Base-by-base conservation (phyloP, 2,113 vertebrate species). In the Toxotes jaculatrix region DNA sequence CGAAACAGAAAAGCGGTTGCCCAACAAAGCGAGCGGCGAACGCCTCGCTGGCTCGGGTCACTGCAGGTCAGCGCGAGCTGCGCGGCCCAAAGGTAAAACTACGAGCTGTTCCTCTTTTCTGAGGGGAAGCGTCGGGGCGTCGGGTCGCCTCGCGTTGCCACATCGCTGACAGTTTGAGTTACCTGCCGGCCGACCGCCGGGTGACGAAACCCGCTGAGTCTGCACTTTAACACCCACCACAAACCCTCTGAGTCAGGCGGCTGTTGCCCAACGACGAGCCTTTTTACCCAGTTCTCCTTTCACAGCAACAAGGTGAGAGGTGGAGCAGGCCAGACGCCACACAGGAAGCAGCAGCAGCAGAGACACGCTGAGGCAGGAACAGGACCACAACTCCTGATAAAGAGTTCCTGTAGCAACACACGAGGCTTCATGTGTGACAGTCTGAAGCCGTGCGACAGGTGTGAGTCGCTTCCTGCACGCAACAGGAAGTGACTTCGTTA, bases 241-340 rank as follows among this genome's bases (percentile, higher is more conserved):
- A 31, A 32, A 49, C 7, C n/a, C 3, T 34, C 42, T 77, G 83
- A 80, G 17, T 85, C 77, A 85, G 42, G 38, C 64, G 1, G 13
- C 51, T 51, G 7, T 85, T 80, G 42, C 55, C 31, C 76, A 79
- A 84, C 51, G 10, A 4, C 1, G n/a, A 32, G 75, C 7, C 10
- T 34, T 32, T 61, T 76, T 40, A 65, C 34, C 66, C 49, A 85
- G 3, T 81, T 81, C 78, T 81, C n/a, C 78, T 77, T 81, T 73
- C 73, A 42, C 73, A 56, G 7, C 73, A 72, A 77, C 67, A 80
- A 80, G 77, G 78, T 77, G 83, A 81, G 73, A 27, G 73, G 73
- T 77, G 45, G 45, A 49, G 45, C 45, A 49, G 14, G 16, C 45
- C 17, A 16, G 43, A 45, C 45, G 17, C 45, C 45, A 19, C 16